phyloP scores from a whole-genome alignment of 2,113 vertebrate species.

The Saccopteryx leptura region DNA sequence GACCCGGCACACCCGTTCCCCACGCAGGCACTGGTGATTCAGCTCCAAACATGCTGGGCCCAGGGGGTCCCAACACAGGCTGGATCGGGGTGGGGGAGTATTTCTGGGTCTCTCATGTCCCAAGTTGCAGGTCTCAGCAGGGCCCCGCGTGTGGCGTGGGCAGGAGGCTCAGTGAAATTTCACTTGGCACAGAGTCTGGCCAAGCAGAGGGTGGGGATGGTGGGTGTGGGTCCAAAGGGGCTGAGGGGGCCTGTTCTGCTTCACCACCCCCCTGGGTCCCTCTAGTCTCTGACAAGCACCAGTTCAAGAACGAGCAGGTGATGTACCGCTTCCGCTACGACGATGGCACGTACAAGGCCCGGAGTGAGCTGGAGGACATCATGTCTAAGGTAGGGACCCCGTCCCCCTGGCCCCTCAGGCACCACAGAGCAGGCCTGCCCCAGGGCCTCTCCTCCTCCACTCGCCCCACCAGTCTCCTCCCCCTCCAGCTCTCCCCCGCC shows the following conservation, averaged over 20 bases:
- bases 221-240: accelerated
- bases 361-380: conserved; percentile 98
- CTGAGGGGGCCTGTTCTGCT: accelerated
- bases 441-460: no score
- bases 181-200: accelerated
- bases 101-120: neutral
- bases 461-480: no score
- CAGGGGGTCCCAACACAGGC: neutral
- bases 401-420: neutral
- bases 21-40: no score
- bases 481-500: neutral
- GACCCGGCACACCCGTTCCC: neutral
- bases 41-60: neutral
- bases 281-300: conserved; percentile 98
- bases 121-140: neutral
- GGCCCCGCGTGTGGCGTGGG: accelerated
- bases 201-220: no score
- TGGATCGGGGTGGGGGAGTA: neutral
- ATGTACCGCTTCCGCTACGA: conserved; percentile 99
- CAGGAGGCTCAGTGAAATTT: accelerated
- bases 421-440: neutral
- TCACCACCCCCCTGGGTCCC: neutral
- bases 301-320: conserved; percentile 99
- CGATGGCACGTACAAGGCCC: conserved; percentile 98
- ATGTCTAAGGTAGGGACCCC: conserved; percentile 94